Evolutionary conservation across 2,888 invertebrate genomes (phyloP).

Genomic region (Desoria tigrina): DNA sequence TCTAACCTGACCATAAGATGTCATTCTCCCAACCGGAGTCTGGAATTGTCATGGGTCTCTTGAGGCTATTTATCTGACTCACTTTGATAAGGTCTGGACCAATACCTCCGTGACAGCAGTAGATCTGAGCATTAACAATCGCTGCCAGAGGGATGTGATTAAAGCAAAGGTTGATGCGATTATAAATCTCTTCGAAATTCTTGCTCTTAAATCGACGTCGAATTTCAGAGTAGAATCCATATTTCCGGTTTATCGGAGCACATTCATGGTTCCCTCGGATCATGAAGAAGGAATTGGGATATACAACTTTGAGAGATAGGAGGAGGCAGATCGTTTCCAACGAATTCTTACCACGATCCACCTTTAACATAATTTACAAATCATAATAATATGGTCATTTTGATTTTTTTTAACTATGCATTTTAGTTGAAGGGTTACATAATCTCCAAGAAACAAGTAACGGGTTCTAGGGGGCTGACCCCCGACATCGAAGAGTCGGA

Average conservation of each 20-base stretch:
- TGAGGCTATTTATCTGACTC: slow-evolving; percentile 10
- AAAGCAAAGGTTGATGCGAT: slow-evolving; percentile 59
- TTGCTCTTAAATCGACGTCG: slow-evolving; percentile 13
- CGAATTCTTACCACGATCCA: slow-evolving; percentile 58
- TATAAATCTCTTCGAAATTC: not conserved
- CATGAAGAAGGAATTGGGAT: slow-evolving; percentile 63
- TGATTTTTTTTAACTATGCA: too few relatives aligned
- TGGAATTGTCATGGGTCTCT: slow-evolving; percentile 16
- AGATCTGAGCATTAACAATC: slow-evolving; percentile 25
- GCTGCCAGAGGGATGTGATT: slow-evolving; percentile 60
- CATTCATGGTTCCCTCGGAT: slow-evolving; percentile 63
- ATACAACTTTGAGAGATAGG: slow-evolving; percentile 62
- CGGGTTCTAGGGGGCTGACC: slow-evolving; percentile 61
- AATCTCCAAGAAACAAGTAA: slow-evolving; percentile 51
- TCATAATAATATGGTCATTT: too few relatives aligned
- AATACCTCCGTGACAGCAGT: slow-evolving; percentile 42
- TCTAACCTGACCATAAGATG: slow-evolving; percentile 30
- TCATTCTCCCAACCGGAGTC: slow-evolving; percentile 17
- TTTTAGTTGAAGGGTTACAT: too few relatives aligned
- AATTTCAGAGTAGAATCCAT: slow-evolving; percentile 63
- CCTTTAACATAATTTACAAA: too few relatives aligned
- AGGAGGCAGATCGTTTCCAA: slow-evolving; percentile 61
- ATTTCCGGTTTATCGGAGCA: slow-evolving; percentile 61
- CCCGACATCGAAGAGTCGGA: slow-evolving; percentile 60
- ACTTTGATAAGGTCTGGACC: slow-evolving; percentile 23